phyloP scores from a whole-genome alignment of 2,113 vertebrate species.

The Oryzias woworae region DNA sequence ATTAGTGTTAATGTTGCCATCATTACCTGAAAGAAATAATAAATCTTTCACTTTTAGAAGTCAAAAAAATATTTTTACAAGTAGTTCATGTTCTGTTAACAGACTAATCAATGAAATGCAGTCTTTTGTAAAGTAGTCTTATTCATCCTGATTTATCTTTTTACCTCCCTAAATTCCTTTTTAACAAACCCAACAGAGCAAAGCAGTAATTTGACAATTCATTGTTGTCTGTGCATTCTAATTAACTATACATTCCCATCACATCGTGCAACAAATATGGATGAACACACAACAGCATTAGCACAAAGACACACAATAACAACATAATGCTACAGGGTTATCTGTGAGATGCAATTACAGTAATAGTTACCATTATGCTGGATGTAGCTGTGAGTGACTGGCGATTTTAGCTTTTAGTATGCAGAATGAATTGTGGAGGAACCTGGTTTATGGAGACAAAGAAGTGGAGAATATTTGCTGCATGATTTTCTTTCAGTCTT shows the following conservation, averaged over 20 bases:
- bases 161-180: constrained; percentile 27
- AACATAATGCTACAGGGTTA: constrained; percentile 42
- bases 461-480: constrained; percentile 33
- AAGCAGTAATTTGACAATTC: constrained; percentile 38
- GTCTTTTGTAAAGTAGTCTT: constrained; percentile 6
- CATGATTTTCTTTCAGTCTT: constrained; percentile 30
- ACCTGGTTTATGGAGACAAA: constrained; percentile 38
- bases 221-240: constrained; percentile 54
- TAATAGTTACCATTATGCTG: constrained; percentile 61
- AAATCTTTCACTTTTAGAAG: constrained; percentile 15
- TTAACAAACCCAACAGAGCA: constrained; percentile 28
- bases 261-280: constrained; percentile 17
- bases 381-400: constrained; percentile 51
- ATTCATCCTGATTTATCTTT: constrained; percentile 35
- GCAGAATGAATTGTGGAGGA: constrained; percentile 49
- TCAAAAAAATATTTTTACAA: background rate
- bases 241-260: constrained; percentile 44
- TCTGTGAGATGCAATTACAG: constrained; percentile 62
- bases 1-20: background rate
- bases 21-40: background rate
- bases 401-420: constrained; percentile 58
- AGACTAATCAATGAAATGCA: constrained; percentile 17
- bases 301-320: constrained; percentile 21
- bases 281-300: constrained; percentile 36
- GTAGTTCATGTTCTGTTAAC: constrained; percentile 11